Conservation (phyloP, 2,888 invertebrate genomes). For the Himalopsyche kuldschensis region DNA sequence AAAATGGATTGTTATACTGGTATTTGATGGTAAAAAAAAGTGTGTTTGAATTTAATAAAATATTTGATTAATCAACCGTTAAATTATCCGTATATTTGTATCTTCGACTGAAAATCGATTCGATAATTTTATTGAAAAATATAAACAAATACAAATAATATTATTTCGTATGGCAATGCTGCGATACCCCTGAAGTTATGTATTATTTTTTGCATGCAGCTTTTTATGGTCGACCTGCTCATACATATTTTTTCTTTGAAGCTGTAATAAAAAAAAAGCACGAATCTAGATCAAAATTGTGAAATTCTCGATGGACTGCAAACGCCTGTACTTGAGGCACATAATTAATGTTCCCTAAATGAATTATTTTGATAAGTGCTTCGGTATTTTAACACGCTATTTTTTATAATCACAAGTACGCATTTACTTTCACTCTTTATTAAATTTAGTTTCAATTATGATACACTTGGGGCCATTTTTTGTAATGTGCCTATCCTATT, state of each 20-base stretch:
- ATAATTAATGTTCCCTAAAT: not conserved
- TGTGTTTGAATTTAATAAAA: too few relatives aligned
- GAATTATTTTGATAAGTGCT: constrained; percentile 3
- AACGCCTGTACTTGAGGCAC: not conserved
- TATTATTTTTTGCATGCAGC: not conserved
- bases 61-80: too few relatives aligned
- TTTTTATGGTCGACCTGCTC: not conserved
- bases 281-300: constrained; percentile 19
- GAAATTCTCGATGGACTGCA: constrained; percentile 21
- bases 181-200: not conserved
- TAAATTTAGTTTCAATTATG: not conserved
- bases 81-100: too few relatives aligned
- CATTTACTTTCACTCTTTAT: not conserved
- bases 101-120: too few relatives aligned
- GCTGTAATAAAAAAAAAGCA: not conserved
- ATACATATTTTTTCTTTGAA: not conserved
- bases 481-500: too few relatives aligned
- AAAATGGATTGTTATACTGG: too few relatives aligned
- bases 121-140: too few relatives aligned
- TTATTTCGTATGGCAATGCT: not conserved
- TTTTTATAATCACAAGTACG: not conserved
- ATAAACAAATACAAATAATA: too few relatives aligned
- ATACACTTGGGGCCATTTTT: too few relatives aligned
- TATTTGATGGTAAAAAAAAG: too few relatives aligned
- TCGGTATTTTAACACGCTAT: not conserved